A percentile compares a stretch with the other conserved stretches of the same genome.
These are phyloP conservation scores for Arctia plantaginis DNA, from an alignment of 2,888 invertebrate genomes.

Conservation along the genomic window DNA sequence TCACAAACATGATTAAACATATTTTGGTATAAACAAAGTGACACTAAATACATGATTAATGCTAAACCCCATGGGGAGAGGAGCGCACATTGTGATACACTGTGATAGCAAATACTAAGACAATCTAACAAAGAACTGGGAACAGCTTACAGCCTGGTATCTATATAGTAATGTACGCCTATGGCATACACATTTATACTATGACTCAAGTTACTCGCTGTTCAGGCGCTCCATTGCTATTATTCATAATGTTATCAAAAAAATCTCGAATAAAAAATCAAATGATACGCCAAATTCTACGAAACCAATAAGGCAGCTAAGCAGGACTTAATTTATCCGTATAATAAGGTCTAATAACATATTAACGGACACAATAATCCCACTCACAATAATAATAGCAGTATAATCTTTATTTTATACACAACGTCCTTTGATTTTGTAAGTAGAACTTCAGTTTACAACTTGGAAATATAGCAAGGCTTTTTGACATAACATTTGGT, in stretches of 20 bases:
- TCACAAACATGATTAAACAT: constrained; percentile 47
- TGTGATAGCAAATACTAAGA: neutral
- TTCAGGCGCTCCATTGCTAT: too few relatives aligned
- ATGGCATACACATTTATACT: neutral
- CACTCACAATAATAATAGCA: neutral
- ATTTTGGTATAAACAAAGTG: constrained; percentile 41
- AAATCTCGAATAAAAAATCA: too few relatives aligned
- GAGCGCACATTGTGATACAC: neutral
- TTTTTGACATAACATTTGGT: neutral
- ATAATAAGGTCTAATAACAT: too few relatives aligned
- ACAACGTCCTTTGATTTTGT: too few relatives aligned
- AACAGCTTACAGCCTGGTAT: neutral
- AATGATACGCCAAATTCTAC: too few relatives aligned
- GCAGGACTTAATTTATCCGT: too few relatives aligned
- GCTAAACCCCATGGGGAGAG: neutral
- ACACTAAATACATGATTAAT: constrained; percentile 41
- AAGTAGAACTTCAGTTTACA: neutral
- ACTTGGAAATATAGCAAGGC: neutral
- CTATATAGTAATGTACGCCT: neutral
- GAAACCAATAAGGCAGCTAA: too few relatives aligned
- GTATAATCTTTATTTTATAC: neutral
- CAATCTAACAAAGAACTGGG: neutral
- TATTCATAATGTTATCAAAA: too few relatives aligned
- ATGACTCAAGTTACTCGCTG: neutral
- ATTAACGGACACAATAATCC: neutral